Evolutionary conservation across 2,888 invertebrate genomes (phyloP), one percentile per base, ranked within the genome.

Genomic region (Lycocerus yunnanus): DNA sequence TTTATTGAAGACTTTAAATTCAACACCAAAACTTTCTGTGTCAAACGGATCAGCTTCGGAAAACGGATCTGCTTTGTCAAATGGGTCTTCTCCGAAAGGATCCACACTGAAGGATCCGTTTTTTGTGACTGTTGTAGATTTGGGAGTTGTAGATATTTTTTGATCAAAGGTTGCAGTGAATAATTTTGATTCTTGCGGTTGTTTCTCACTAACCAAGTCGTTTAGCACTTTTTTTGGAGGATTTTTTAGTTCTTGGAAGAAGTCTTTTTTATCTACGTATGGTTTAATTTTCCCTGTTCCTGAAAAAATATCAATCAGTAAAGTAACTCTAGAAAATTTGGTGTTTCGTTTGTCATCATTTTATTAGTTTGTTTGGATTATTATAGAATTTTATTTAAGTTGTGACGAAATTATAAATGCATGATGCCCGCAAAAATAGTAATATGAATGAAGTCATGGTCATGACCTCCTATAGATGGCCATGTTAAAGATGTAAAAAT

Each of bases 191-290:
- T 77, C 78, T 74, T 79, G 75, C 60, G 76, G 77, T 67, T 80
- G 77, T 60, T 79, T 78, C 71, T 82, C 83, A 69, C 80, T 80
- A 73, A 92, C 93, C 86, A 97, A 89, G 88, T 97, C 97, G 89
- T 96, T 96, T 83, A 97, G 91, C 78, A 95, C 94, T 89, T 95
- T 96, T 89, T 96, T 96, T 82, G 96, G 96, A 81, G 97, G 97
- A 88, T 97, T 96, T 90, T 97, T 97, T 85, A 97, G 91, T 88
- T 97, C 96, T 90, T 96, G 95, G 90, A 97, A 97, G 90, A 97
- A 97, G 89, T 96, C 95, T 90, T 97, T 97, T 89, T 96, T 96
- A 90, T 97, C 97, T 85, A 97, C 92, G 89, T 96, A 97, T 78
- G 97, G 97, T 88, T 94, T 95, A 88, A 93, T 95, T 88, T 94